Conservation (phyloP, 2,888 invertebrate species). For the Lucinisca nassula region DNA sequence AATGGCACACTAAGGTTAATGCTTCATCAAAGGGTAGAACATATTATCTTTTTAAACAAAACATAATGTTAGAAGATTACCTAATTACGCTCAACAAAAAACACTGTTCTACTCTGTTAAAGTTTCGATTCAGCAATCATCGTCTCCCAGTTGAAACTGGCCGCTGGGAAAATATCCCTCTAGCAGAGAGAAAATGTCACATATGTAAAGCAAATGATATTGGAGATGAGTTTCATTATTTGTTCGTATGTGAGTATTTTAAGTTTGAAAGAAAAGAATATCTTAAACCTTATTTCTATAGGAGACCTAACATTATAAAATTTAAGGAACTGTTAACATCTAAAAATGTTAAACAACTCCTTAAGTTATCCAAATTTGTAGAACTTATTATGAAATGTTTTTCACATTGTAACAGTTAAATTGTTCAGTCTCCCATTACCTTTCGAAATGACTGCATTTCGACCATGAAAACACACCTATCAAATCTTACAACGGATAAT, state of each 20-base stretch:
- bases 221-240: neutral
- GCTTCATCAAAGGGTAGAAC: no score
- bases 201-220: neutral
- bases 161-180: neutral
- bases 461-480: no score
- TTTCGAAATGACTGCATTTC: no score
- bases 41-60: no score
- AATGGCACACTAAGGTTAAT: no score
- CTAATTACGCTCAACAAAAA: no score
- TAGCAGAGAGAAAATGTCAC: neutral
- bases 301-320: neutral
- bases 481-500: no score
- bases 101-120: no score
- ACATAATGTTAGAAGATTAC: no score
- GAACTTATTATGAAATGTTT: no score
- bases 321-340: neutral
- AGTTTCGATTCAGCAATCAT: neutral
- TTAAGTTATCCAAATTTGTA: neutral
- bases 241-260: neutral
- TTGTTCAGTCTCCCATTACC: no score
- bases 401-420: no score
- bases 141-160: neutral
- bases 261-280: neutral
- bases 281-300: neutral
- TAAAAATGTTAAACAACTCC: neutral